phyloP scores from a whole-genome alignment of 2,888 invertebrate genomes.

The Bembecia ichneumoniformis region DNA sequence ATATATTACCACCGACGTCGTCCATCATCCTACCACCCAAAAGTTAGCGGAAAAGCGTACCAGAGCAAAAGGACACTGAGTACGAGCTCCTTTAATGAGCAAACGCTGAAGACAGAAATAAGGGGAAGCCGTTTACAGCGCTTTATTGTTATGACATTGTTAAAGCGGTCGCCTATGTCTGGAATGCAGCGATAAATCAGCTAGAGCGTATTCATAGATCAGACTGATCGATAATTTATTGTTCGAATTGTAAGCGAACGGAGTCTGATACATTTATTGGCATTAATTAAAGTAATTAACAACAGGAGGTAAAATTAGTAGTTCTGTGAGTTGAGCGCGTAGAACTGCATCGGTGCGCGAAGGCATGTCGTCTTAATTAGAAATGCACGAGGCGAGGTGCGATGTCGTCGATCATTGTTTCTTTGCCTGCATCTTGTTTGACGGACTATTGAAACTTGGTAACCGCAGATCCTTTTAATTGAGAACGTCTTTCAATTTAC shows the following conservation, averaged over 20 bases:
- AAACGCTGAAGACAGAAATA: conserved; percentile 69
- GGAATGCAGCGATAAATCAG: not conserved
- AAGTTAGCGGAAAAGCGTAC: conserved; percentile 64
- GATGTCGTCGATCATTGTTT: conserved; percentile 70
- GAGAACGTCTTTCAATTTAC: too few species aligned
- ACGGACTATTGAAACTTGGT: conserved; percentile 38
- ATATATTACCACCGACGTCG: conserved; percentile 65
- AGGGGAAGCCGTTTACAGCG: conserved; percentile 55
- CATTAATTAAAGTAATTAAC: not conserved
- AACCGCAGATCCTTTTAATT: too few species aligned
- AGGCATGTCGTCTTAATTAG: conserved; percentile 69
- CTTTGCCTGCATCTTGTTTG: conserved; percentile 33
- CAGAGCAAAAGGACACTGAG: conserved; percentile 52
- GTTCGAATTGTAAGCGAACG: too few species aligned
- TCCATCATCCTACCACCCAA: conserved; percentile 71
- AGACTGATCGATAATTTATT: too few species aligned
- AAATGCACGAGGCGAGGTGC: conserved; percentile 59
- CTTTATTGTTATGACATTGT: conserved; percentile 65
- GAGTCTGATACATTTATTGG: too few species aligned
- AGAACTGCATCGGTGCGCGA: conserved; percentile 46
- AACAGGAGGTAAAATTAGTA: conserved; percentile 30
- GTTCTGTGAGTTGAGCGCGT: conserved; percentile 41
- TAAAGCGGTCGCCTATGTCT: conserved; percentile 40
- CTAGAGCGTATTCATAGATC: too few species aligned
- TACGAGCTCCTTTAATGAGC: conserved; percentile 63